phyloP scores from a whole-genome alignment of 2,797 vertebrate genomes.

The Periophthalmus magnuspinnatus region DNA sequence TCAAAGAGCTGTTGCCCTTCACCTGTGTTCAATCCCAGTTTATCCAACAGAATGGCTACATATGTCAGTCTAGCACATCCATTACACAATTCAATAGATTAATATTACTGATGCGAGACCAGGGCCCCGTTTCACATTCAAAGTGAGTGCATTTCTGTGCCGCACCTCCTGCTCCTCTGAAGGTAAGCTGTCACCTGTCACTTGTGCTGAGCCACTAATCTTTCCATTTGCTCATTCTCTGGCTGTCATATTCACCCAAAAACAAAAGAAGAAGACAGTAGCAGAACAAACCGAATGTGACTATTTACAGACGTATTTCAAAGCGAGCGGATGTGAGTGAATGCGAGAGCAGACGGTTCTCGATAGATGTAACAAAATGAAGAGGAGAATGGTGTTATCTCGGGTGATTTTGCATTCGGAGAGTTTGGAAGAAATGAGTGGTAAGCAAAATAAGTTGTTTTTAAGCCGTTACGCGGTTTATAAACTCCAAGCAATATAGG shows the following conservation, averaged over 20 bases:
- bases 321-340: neutral
- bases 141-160: conserved; percentile 39
- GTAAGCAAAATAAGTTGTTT: neutral
- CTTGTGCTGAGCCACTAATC: conserved; percentile 23
- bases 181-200: conserved; percentile 38
- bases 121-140: conserved; percentile 29
- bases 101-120: conserved; percentile 15
- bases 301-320: conserved; percentile 11
- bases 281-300: conserved; percentile 6
- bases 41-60: neutral
- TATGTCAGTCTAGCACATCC: conserved; percentile 1
- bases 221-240: conserved; percentile 40
- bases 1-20: neutral
- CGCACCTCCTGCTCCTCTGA: conserved; percentile 31
- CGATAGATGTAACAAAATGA: neutral
- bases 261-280: conserved; percentile 9
- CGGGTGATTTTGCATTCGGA: neutral
- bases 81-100: neutral
- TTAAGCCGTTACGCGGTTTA: neutral
- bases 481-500: neutral
- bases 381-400: conserved; percentile 4
- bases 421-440: neutral
- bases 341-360: neutral
- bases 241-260: conserved; percentile 7
- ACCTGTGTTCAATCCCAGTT: neutral